Conservation (phyloP, 2,797 vertebrate species). For the Geotrypetes seraphini region DNA sequence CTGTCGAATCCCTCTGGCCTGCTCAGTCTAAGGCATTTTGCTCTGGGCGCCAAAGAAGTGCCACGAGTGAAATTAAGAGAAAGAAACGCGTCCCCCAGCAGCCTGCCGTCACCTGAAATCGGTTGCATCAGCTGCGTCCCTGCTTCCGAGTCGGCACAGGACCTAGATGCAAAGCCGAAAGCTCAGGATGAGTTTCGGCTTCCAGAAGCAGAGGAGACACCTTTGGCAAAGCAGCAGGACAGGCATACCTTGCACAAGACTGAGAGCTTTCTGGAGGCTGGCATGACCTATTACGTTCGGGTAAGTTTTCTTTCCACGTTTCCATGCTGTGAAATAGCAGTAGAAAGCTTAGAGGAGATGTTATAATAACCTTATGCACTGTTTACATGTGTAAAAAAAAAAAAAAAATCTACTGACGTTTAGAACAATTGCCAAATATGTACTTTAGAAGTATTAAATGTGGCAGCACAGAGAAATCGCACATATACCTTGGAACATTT, state of each 20-base stretch:
- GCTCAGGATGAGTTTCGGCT: not conserved
- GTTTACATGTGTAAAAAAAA: too few relatives aligned
- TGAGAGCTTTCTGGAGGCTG: conserved; percentile 32
- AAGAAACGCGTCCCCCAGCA: conserved; percentile 31
- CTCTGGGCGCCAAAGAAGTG: conserved; percentile 49
- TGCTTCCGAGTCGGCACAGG: conserved; percentile 23
- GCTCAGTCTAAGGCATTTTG: conserved; percentile 60
- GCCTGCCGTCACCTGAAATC: conserved; percentile 38
- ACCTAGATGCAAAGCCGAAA: conserved; percentile 5
- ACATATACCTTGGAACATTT: too few relatives aligned
- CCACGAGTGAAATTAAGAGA: conserved; percentile 50
- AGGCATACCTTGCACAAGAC: conserved; percentile 18
- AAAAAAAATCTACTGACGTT: too few relatives aligned
- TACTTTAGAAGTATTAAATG: too few relatives aligned
- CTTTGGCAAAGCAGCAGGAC: conserved; percentile 30
- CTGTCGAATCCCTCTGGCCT: conserved; percentile 61
- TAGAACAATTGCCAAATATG: too few relatives aligned
- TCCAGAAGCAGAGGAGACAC: conserved; percentile 20
- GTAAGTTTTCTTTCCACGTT: conserved; percentile 45
- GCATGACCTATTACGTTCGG: conserved; percentile 44
- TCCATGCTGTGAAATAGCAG: not conserved
- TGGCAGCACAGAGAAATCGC: too few relatives aligned
- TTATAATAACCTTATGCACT: too few relatives aligned
- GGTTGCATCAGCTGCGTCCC: conserved; percentile 30
- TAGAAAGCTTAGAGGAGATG: too few relatives aligned